Evolutionary conservation across 1,140 invertebrate genomes (phyloP), one percentile per base, ranked within the genome.

Genomic region (Melipona quadrifasciata): DNA sequence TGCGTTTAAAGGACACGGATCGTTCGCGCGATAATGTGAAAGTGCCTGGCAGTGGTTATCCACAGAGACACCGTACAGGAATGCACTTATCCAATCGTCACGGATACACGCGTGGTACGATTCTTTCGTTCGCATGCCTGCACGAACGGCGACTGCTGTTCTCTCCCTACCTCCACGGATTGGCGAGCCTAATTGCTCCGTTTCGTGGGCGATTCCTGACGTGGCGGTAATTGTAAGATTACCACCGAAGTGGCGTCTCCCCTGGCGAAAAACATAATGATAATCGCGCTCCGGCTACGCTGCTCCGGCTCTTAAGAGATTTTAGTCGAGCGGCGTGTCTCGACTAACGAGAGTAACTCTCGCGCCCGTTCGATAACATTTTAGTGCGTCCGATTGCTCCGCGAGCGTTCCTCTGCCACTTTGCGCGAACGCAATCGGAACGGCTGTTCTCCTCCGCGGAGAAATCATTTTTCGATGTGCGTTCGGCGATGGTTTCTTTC

Each of bases 81-180:
- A 89, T 89, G 87, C 87, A 80, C 79, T 89, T 89, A 89, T 84
- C 74, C 84, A 86, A 88, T 89, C 55, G 57, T 83, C 82, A 67
- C 80, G 57, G 78, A 68, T 51, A 73, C 58, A 68, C 61, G 75
- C 82, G 65, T 47, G 39, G 6, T 70, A 79, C 80, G 76, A 89
- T 79, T 86, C 76, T 88, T 86, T 80, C 72, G 55, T 74, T 77
- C 65, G 81, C 88, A 86, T 89, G 68, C 84, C 80, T 58, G 71
- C 85, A 81, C 77, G 80, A 83, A 88, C 39, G 10, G 3, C 39
- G 8, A 47, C 55, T 19, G 55, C 55, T 21, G 27, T 71, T 47
- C 64, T 74, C 74, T 75, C 77, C 51, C 53, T 70, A 51, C 65
- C 82, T 65, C 82, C 65, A 27, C 11, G 31, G 53, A 79, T 89